A percentile compares a stretch with the other conserved stretches of the same genome.
phyloP scores from a whole-genome alignment of 2,888 invertebrate species.

The Trissolcus japonicus region DNA sequence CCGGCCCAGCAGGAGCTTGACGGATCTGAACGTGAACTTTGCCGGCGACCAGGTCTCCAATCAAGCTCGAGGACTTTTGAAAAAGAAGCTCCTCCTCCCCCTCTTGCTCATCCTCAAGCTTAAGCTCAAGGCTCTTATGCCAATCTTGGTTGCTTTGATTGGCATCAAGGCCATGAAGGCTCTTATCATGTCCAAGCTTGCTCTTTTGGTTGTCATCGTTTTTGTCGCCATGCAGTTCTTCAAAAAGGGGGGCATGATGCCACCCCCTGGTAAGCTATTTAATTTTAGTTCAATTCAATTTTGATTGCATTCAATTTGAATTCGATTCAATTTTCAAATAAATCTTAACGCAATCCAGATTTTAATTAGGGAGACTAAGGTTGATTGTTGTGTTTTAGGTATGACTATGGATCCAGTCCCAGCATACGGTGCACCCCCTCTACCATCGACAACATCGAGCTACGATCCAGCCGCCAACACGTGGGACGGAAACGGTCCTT shows the following conservation, averaged over 20 bases:
- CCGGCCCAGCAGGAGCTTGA: constrained; percentile 71
- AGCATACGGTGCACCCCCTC: constrained; percentile 83
- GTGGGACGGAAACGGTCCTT: constrained; percentile 86
- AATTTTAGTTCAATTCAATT: neutral
- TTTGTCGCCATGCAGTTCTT: constrained; percentile 88
- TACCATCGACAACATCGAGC: constrained; percentile 79
- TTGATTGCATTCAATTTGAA: too few relatives aligned
- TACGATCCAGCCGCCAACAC: constrained; percentile 81
- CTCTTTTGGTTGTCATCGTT: constrained; percentile 87
- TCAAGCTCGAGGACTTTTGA: constrained; percentile 84
- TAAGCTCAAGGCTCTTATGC: constrained; percentile 90
- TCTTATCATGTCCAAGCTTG: constrained; percentile 88
- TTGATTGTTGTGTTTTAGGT: constrained; percentile 74
- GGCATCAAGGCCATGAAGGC: constrained; percentile 90
- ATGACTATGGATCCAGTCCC: constrained; percentile 84
- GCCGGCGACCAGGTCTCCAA: constrained; percentile 66
- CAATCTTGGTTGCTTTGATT: constrained; percentile 86
- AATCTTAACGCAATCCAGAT: neutral
- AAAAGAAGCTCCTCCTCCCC: constrained; percentile 90
- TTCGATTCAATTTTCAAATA: too few relatives aligned
- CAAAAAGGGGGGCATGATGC: constrained; percentile 84
- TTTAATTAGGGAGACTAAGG: neutral
- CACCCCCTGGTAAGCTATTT: constrained; percentile 66
- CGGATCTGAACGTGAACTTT: constrained; percentile 76
- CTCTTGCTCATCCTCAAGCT: constrained; percentile 87